Evolutionary conservation across 2,797 vertebrate genomes (phyloP).

Genomic region (Clarias platycephalus): DNA sequence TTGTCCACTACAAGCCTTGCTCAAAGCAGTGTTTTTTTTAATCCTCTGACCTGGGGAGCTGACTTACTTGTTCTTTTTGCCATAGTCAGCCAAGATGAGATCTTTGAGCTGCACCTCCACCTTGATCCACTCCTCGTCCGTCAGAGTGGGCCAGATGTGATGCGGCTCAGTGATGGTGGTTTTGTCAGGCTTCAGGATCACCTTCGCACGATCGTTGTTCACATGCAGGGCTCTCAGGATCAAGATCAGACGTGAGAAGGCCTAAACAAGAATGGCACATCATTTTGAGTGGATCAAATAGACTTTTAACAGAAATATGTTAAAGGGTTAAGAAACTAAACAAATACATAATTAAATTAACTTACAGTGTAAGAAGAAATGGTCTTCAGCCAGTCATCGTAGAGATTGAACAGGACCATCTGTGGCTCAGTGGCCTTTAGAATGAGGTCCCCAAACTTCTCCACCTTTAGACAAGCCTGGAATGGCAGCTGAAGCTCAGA

Average conservation of each 20-base stretch:
- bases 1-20: neutral
- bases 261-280: conserved; percentile 69
- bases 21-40: neutral
- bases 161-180: conserved; percentile 97
- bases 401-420: conserved; percentile 99
- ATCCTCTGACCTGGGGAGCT: neutral
- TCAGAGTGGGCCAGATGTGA: conserved; percentile 98
- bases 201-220: conserved; percentile 97
- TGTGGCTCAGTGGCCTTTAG: conserved; percentile 98
- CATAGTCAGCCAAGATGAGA: conserved; percentile 96
- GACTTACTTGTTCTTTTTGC: conserved; percentile 99
- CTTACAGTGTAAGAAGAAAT: conserved; percentile 98
- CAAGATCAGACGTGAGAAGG: conserved; percentile 97
- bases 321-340: neutral
- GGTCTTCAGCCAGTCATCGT: conserved; percentile 99
- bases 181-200: conserved; percentile 98
- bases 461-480: conserved; percentile 99
- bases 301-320: neutral
- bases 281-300: conserved; percentile 30
- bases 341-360: conserved; percentile 7
- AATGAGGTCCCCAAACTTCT: conserved; percentile 98
- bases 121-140: conserved; percentile 99
- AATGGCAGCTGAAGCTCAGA: conserved; percentile 97
- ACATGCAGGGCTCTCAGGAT: conserved; percentile 95
- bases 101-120: conserved; percentile 99